Percentiles rank a stretch among this genome's conserved stretches.
Evolutionary conservation across 2,888 invertebrate genomes (phyloP).

Genomic region (Erpobdella octoculata): DNA sequence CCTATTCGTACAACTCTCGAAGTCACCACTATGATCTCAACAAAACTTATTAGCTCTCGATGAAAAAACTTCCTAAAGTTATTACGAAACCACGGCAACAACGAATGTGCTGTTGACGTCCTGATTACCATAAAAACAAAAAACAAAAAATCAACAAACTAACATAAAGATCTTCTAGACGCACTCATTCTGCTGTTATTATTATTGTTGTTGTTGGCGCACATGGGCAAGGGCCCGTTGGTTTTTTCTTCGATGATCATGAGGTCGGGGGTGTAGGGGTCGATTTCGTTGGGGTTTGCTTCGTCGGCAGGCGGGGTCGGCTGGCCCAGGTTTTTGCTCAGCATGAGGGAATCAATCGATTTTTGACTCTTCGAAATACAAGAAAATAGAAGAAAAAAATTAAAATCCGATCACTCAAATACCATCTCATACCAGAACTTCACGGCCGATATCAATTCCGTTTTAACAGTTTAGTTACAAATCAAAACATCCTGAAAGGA

Average conservation of each 20-base stretch:
- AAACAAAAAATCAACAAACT: not conserved
- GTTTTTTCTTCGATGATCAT: not conserved
- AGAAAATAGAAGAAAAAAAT: no score
- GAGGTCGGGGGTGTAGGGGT: not conserved
- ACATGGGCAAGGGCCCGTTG: no score
- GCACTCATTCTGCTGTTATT: not conserved
- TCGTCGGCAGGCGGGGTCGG: slow-evolving; percentile 13
- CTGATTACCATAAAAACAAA: no score
- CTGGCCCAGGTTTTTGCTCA: slow-evolving; percentile 8
- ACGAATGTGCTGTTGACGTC: no score
- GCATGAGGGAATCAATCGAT: not conserved
- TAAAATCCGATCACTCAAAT: no score
- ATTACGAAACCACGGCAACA: no score
- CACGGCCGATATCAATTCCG: not conserved
- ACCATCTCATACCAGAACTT: no score
- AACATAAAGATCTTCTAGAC: not conserved
- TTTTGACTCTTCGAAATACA: slow-evolving; percentile 9
- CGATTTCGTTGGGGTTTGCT: not conserved
- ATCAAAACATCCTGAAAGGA: not conserved
- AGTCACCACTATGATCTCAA: no score
- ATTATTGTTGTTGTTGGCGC: slow-evolving; percentile 5
- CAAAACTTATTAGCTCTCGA: no score
- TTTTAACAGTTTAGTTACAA: not conserved
- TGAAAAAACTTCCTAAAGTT: no score
- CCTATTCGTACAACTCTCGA: no score